These are phyloP conservation scores for Chironomus tepperi DNA, from an alignment of 1,140 invertebrate genomes.

Conservation along the genomic window DNA sequence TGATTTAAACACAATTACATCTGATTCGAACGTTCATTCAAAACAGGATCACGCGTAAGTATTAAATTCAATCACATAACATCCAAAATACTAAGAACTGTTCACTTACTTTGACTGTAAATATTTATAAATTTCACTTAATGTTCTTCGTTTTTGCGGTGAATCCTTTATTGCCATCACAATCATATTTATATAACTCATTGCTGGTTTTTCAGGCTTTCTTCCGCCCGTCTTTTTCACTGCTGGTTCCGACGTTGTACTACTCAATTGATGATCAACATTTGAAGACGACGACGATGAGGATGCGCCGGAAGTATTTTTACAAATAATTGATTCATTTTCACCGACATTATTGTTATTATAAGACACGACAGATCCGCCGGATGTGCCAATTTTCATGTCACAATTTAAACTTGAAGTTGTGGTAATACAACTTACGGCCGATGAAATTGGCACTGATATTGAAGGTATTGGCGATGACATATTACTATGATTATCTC, in stretches of 20 bases:
- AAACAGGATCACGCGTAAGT: too few species aligned
- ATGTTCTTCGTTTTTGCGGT: slow-evolving; percentile 71
- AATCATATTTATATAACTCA: slow-evolving; percentile 94
- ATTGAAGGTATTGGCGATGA: neutral
- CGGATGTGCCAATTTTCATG: slow-evolving; percentile 17
- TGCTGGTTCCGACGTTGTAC: slow-evolving; percentile 32
- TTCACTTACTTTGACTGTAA: slow-evolving; percentile 66
- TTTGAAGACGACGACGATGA: slow-evolving; percentile 23
- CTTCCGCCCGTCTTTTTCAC: slow-evolving; percentile 47
- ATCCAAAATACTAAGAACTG: neutral
- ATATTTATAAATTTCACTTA: slow-evolving; percentile 86
- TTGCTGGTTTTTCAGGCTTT: slow-evolving; percentile 89
- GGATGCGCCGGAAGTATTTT: neutral
- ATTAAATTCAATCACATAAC: neutral
- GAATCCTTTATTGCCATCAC: slow-evolving; percentile 95
- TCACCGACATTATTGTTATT: slow-evolving; percentile 14
- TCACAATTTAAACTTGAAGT: slow-evolving; percentile 20
- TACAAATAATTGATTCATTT: neutral
- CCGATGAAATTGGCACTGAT: neutral
- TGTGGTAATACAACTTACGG: neutral
- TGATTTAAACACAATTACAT: too few species aligned
- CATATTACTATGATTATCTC: slow-evolving; percentile 19
- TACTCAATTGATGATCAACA: slow-evolving; percentile 24
- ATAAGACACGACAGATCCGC: neutral
- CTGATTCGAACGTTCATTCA: too few species aligned